phyloP scores from a whole-genome alignment of 2,113 vertebrate species.

The Mormyrus lacerda region DNA sequence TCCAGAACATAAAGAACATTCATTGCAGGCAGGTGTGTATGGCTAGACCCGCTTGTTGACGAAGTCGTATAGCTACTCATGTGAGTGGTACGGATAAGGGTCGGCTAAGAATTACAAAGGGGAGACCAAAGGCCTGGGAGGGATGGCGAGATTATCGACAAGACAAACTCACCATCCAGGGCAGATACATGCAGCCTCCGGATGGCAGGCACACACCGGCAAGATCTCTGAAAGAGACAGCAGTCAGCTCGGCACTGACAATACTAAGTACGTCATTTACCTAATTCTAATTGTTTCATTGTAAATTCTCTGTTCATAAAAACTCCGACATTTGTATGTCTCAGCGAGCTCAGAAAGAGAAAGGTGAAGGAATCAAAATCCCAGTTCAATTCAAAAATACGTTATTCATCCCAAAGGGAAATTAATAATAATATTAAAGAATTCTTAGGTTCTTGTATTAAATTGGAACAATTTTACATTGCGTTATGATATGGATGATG shows the following conservation, averaged over 20 bases:
- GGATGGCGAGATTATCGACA: neutral
- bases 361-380: too few species aligned
- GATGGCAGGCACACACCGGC: slow-evolving; percentile 32
- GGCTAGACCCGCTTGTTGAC: neutral
- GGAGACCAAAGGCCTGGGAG: neutral
- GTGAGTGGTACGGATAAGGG: neutral
- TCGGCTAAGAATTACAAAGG: neutral
- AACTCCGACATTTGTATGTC: too few species aligned
- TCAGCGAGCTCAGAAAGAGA: too few species aligned
- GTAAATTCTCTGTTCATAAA: too few species aligned
- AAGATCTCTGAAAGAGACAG: slow-evolving; percentile 44
- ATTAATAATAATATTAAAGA: too few species aligned
- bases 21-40: neutral
- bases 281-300: too few species aligned
- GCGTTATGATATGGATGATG: too few species aligned
- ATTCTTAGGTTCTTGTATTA: too few species aligned
- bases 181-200: slow-evolving; percentile 60
- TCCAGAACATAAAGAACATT: neutral
- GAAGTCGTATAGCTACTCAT: neutral
- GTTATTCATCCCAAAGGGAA: too few species aligned
- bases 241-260: neutral
- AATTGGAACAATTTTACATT: too few species aligned
- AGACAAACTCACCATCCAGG: slow-evolving; percentile 54
- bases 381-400: too few species aligned
- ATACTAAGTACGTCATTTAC: neutral